These are phyloP conservation scores for Cylas formicarius DNA, from an alignment of 1,140 invertebrate species.

Conservation along the genomic window DNA sequence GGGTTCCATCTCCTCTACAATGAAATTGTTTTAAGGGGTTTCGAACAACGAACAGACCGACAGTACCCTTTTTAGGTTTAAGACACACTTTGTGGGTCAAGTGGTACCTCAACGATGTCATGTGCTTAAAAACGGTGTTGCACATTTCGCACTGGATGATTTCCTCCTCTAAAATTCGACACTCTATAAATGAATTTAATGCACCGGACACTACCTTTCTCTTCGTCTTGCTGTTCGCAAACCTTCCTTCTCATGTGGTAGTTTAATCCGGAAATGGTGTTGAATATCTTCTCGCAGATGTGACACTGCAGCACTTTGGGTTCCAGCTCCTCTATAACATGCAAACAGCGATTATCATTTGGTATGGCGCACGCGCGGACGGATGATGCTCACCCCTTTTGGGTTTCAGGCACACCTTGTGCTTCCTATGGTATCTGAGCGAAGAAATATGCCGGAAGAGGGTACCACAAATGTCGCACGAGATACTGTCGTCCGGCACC, in stretches of 20 bases:
- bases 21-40: not conserved
- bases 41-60: not conserved
- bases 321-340: conserved; percentile 3
- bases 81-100: conserved; percentile 15
- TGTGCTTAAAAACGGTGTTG: conserved; percentile 12
- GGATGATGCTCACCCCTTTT: conserved; percentile 9
- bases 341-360: not conserved
- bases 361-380: not conserved
- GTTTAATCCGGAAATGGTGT: conserved; percentile 10
- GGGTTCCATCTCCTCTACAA: conserved; percentile 17
- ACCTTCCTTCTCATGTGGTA: conserved; percentile 15
- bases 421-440: conserved; percentile 17
- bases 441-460: conserved; percentile 16
- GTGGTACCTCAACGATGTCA: conserved; percentile 17
- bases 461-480: conserved; percentile 14
- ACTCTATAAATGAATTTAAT: not conserved
- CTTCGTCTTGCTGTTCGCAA: conserved; percentile 15
- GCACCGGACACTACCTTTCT: conserved; percentile 12
- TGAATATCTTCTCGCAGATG: conserved; percentile 15
- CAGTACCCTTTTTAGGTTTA: conserved; percentile 10
- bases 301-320: conserved; percentile 10
- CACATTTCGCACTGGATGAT: conserved; percentile 16
- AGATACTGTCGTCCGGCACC: conserved; percentile 7
- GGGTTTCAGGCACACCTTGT: conserved; percentile 16
- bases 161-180: conserved; percentile 16